A percentile compares a stretch with the other conserved stretches of the same genome.
Evolutionary conservation across 2,797 vertebrate genomes (phyloP).

Genomic region (Paramormyrops hopkinsi): DNA sequence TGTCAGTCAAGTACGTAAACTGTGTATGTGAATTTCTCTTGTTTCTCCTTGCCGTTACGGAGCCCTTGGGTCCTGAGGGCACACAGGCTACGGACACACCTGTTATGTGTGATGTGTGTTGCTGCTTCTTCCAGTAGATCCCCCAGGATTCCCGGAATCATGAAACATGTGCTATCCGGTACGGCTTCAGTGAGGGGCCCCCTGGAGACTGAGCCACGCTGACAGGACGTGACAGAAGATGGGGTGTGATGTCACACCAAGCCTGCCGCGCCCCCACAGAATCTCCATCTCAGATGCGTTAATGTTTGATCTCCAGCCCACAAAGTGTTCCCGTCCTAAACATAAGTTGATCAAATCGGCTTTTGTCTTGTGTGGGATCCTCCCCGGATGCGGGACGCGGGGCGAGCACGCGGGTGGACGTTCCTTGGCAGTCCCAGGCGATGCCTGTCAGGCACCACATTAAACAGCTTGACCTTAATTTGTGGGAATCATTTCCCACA

Average conservation of each 20-base stretch:
- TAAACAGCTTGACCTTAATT: conserved; percentile 16
- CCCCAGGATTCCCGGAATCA: neutral
- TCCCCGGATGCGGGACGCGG: neutral
- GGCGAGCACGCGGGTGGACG: no score
- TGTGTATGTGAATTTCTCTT: neutral
- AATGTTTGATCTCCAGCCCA: neutral
- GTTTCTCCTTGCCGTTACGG: neutral
- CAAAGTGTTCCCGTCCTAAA: neutral
- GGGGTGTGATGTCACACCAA: neutral
- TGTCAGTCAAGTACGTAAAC: neutral
- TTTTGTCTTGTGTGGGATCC: neutral
- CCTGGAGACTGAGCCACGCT: neutral
- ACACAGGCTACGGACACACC: neutral
- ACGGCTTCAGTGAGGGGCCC: neutral
- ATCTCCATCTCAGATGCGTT: neutral
- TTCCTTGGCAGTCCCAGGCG: neutral
- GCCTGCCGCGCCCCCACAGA: neutral
- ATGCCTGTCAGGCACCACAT: neutral
- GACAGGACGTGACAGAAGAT: neutral
- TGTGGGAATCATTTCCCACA: conserved; percentile 14
- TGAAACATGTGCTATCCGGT: neutral
- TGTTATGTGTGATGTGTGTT: neutral
- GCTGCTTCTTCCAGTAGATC: neutral
- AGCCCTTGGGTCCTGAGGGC: neutral
- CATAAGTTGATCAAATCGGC: neutral